Evolutionary conservation across 2,113 vertebrate genomes (phyloP).

Genomic region (Ochotona princeps): DNA sequence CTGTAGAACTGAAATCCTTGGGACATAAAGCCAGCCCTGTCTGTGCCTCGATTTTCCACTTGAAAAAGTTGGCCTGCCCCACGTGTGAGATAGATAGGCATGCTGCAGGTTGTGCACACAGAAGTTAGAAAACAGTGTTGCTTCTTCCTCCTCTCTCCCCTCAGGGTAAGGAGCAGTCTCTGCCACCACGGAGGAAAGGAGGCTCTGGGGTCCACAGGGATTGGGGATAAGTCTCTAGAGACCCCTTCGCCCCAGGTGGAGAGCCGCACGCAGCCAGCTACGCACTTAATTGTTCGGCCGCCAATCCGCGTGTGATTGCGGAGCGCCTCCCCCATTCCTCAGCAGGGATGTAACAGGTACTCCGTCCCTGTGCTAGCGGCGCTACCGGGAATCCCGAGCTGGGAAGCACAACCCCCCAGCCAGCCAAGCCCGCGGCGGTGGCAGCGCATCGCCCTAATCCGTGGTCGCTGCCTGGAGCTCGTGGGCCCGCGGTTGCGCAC

Average conservation of each 20-base stretch:
- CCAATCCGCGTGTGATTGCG: no score
- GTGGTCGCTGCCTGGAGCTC: background rate
- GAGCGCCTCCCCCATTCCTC: no score
- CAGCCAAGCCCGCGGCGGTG: background rate
- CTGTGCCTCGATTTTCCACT: background rate
- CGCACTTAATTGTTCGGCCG: no score
- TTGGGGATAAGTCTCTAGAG: background rate
- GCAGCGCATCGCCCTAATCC: no score
- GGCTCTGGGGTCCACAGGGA: background rate
- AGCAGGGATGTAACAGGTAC: background rate
- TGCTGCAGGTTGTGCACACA: background rate
- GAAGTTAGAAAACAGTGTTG: background rate
- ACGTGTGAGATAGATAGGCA: background rate
- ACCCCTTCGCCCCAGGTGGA: rapidly evolving
- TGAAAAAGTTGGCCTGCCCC: background rate
- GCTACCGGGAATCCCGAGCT: background rate
- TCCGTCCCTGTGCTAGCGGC: background rate
- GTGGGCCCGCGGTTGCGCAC: background rate
- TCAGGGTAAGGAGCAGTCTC: background rate
- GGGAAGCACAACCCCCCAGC: no score
- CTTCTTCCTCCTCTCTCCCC: background rate
- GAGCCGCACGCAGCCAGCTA: background rate
- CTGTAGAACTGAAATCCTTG: background rate
- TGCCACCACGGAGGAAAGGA: no score
- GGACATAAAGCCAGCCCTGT: background rate